These are phyloP conservation scores for Anhinga anhinga DNA, from an alignment of 2,113 vertebrate genomes.

Conservation along the genomic window DNA sequence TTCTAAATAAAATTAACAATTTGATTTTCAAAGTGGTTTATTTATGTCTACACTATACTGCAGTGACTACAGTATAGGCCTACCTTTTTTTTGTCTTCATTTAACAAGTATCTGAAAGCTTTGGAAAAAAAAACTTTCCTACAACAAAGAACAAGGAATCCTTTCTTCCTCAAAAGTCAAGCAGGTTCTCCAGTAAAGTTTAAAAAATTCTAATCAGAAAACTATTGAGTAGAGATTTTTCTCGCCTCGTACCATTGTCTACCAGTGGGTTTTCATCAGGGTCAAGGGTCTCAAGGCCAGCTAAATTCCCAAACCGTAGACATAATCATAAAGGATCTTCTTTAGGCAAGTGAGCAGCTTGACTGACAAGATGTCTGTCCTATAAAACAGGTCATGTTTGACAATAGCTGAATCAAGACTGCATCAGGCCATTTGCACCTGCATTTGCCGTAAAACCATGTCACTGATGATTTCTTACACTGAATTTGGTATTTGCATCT, in stretches of 20 bases:
- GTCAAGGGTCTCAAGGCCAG: not conserved
- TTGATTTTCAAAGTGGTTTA: not conserved
- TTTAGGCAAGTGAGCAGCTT: not conserved
- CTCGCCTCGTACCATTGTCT: not conserved
- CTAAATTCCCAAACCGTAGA: not conserved
- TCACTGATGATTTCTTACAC: not conserved
- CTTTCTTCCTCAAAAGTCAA: not conserved
- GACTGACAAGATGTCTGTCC: not conserved
- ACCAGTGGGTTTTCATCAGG: not conserved
- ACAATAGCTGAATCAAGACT: not conserved
- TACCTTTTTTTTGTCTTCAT: not conserved
- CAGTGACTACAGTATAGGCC: not conserved
- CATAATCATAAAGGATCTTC: not conserved
- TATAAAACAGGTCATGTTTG: not conserved
- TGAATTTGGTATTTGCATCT: not conserved
- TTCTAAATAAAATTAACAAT: not conserved
- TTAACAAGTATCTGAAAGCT: not conserved
- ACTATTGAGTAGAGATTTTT: not conserved
- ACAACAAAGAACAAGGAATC: not conserved
- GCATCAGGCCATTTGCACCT: not conserved
- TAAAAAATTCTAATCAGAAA: not conserved
- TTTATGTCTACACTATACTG: not conserved
- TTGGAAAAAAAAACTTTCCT: not conserved
- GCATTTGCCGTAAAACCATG: not conserved
- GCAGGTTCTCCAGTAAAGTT: not conserved